Evolutionary conservation across 2,888 invertebrate genomes (phyloP), one percentile per base, ranked within the genome.

Genomic region (Clanis bilineata): DNA sequence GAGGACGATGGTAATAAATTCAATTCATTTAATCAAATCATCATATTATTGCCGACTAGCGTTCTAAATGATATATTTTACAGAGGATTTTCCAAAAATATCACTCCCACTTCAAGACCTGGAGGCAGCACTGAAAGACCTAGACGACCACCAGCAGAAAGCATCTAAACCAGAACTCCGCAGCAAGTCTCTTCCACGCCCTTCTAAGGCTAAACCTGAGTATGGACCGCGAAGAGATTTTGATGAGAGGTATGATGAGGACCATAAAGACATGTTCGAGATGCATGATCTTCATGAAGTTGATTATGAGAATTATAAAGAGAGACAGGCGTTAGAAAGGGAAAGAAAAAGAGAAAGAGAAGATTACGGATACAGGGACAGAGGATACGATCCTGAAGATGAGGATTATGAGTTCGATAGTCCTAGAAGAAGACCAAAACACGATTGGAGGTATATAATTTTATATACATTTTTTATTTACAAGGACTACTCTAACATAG

Each of bases 251-350:
- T 70, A 80, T 60, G 79, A 80, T 64, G 79, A 90, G 0, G 86
- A 87, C 0, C 75, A 84, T 25, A 84, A 80, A n/a, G 93, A 93
- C 41, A 77, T 82, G 61, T 81, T 78, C 28, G 88, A 90, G 65
- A 90, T 90, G 89, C 90, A 89, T 23, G 90, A 92, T 59, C 74
- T 92, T 0, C 80, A 83, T 38, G 90, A 90, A 5, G 90, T 91
- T 0, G 91, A 92, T 51, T 89, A 83, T 59, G 90, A 90, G 59
- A 91, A 90, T 39, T 94, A 93, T 63, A 89, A 90, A 38, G 94
- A 94, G 74, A 88, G 70, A 72, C 90, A 80, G 64, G 76, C 88
- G 47, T 68, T 86, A 58, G 86, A 87, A 63, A 82, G 76, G 56
- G 79, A 80, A 54, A 76, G 76, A 38, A 73, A 72, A 21, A 74